Evolutionary conservation across 2,888 invertebrate species (phyloP), one percentile per base, ranked within the genome.

Genomic region (Dolichopus griseipennis): DNA sequence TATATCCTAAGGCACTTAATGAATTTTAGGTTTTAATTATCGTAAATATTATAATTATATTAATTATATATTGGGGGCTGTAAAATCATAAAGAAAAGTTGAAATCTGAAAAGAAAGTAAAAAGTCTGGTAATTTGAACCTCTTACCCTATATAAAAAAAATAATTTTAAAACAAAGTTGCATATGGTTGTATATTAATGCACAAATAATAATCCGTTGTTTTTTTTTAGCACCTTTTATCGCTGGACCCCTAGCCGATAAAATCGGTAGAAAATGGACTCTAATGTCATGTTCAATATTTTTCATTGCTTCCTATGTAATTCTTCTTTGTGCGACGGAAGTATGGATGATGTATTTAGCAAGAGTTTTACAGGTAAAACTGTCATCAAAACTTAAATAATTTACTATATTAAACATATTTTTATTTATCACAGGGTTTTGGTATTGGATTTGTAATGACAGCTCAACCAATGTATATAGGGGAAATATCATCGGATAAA

Each of bases 401-500:
- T n/a, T n/a, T n/a, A n/a, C n/a, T n/a, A n/a, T n/a, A n/a, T n/a
- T n/a, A n/a, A 22, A 1, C n/a, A 61, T 20, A 18, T 22, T 62
- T 62, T 62, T 22, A 8, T 12, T 7, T 41, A 20, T 5, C 63
- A 4, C 33, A 73, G 78, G 92, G 92, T 65, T 74, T 89, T 1
- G 86, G 86, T 0, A 84, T 88, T 0, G 90, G 90, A 0, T 87
- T 89, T 75, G 82, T 88, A 18, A 90, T 89, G 81, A 88, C 90
- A 0, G 86, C 89, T 1, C 85, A 89, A 0, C 93, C 95, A 0
- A 91, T 93, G 86, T 95, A 95, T 81, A 87, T 93, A 70, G 91
- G 92, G 61, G 95, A 95, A 81, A 90, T 93, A 64, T 86, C 93
- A 7, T 89, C 91, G 72, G 88, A 90, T 69, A 87, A 89, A 33